Conservation (phyloP, 2,797 vertebrate genomes). For the Acanthurus tractus region DNA sequence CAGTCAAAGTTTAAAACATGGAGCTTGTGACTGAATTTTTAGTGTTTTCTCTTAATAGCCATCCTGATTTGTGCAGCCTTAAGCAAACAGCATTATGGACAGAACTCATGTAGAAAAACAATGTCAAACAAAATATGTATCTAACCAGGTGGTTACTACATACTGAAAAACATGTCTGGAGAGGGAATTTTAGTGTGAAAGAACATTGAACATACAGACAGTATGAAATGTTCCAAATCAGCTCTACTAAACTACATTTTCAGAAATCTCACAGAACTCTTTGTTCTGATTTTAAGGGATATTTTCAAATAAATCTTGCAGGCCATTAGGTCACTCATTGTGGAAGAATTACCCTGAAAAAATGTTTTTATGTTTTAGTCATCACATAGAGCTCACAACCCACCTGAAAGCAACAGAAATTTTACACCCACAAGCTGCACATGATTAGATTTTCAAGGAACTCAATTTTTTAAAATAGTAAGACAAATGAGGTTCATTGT, state of each 20-base stretch:
- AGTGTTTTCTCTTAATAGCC: too few species aligned
- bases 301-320: not conserved
- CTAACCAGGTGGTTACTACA: too few species aligned
- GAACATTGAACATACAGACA: not conserved
- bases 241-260: not conserved
- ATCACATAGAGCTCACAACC: constrained; percentile 2
- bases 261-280: not conserved
- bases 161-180: too few species aligned
- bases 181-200: too few species aligned
- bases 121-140: too few species aligned
- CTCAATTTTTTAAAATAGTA: not conserved
- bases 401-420: not conserved
- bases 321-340: not conserved
- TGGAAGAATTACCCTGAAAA: not conserved
- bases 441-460: constrained; percentile 10
- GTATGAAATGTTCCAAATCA: not conserved
- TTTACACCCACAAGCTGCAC: constrained; percentile 1
- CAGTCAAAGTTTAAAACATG: too few species aligned
- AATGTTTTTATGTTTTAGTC: constrained; percentile 4
- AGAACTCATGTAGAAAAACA: too few species aligned
- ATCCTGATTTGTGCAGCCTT: too few species aligned
- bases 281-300: constrained; percentile 20
- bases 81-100: too few species aligned
- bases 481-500: not conserved
- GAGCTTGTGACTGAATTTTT: too few species aligned